Evolutionary conservation across 2,797 vertebrate genomes (phyloP), one percentile per base, ranked within the genome.

Genomic region (Characodon lateralis): DNA sequence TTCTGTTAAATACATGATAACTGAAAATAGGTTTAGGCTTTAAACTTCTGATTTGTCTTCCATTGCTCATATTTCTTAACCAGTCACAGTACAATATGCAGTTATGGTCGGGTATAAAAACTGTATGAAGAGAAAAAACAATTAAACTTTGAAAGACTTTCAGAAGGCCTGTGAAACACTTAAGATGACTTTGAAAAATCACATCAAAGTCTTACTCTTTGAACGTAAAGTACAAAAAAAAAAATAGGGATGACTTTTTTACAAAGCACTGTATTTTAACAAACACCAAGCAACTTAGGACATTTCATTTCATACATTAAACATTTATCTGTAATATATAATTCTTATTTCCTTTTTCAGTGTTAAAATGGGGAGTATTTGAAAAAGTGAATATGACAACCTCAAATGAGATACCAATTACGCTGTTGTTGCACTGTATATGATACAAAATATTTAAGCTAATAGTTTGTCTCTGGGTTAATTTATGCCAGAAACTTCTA

Each of bases 381-480:
- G 72, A 81, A 73, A 35, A 61, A 68, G 41, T 48, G 1, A 77
- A 50, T 26, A 12, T 73, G 22, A 74, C 72, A 78, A 69, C 63
- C 2, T 10, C 39, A 74, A 20, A n/a, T 72, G 71, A 81, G 66
- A 73, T 5, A 4, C 31, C 20, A 2, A 8, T 61, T 55, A 48
- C 2, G 55, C 13, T 46, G 63, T 51, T 50, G 46, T 53, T 66
- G 5, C 2, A 63, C 43, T 55, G 31, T 63, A 39, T 13, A 46
- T 4, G 0, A 39, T 50, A 55, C 13, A 35, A 55, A 63, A 26
- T 53, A 55, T 66, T 78, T 13, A 66, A 18, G 51, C 20, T 55
- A 87, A 51, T n/a, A 61, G 66, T 82, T 35, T 79, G 56, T 55
- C 55, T 6, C 56, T 76, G 61, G 53, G 24, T 66, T 58, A 81